These are phyloP conservation scores for Alcedo quadribrachys DNA, from an alignment of 2,797 vertebrate genomes.

Conservation along the genomic window DNA sequence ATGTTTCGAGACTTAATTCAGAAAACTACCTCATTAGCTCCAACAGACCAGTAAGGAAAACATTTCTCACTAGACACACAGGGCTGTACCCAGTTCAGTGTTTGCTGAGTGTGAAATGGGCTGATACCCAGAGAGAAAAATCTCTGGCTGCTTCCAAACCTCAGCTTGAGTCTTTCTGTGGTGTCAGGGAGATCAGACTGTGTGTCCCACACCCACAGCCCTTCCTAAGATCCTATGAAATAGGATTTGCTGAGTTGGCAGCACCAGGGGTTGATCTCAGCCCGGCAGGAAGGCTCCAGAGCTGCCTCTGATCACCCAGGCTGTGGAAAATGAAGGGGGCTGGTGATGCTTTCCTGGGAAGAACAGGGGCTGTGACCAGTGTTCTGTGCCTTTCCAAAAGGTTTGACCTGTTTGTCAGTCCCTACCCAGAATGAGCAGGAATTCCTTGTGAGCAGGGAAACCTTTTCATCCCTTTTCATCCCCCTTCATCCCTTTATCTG, in stretches of 20 bases:
- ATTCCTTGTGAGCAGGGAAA: neutral
- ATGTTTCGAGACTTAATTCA: slow-evolving; percentile 54
- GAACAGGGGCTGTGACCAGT: neutral
- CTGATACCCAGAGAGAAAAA: neutral
- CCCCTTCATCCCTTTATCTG: neutral
- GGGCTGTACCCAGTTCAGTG: neutral
- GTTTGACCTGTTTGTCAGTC: neutral
- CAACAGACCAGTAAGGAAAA: neutral
- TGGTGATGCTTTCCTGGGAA: neutral
- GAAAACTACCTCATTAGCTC: slow-evolving; percentile 29
- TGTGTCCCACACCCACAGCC: neutral
- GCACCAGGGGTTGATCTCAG: rapidly evolving
- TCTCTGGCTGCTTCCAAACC: neutral
- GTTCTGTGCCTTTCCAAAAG: rapidly evolving
- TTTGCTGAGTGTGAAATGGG: neutral
- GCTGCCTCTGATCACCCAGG: neutral
- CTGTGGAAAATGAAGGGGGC: neutral
- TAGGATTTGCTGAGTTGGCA: neutral
- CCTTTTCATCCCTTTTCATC: neutral
- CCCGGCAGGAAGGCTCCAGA: neutral
- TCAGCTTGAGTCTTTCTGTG: neutral
- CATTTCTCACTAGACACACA: neutral
- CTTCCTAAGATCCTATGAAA: rapidly evolving
- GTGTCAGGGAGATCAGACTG: neutral
- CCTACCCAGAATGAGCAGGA: neutral